Conservation (phyloP, 2,113 vertebrate species). For the Sinocyclocheilus grahami region DNA sequence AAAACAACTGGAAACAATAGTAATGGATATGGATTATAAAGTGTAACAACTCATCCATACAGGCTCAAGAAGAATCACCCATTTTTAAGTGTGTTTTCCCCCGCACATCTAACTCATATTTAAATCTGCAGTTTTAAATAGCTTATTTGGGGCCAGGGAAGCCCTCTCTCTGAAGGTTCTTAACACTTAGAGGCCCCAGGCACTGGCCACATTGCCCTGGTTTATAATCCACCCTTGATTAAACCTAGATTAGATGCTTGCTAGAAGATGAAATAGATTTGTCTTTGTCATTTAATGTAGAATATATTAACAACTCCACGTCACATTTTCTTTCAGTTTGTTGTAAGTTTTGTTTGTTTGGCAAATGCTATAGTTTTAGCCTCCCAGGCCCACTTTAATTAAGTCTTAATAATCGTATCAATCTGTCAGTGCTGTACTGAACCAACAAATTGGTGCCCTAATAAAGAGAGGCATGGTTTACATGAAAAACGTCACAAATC, state of each 20-base stretch:
- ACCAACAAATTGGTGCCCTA: not conserved
- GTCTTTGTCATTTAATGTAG: not conserved
- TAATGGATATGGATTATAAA: no score
- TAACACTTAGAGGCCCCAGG: no score
- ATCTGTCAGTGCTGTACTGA: not conserved
- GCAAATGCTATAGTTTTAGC: not conserved
- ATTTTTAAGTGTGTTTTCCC: no score
- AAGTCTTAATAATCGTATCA: not conserved
- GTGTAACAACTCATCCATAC: no score
- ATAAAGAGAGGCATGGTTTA: not conserved
- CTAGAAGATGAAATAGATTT: conserved; percentile 9
- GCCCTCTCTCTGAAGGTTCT: no score
- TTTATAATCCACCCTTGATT: not conserved
- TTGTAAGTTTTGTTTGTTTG: not conserved
- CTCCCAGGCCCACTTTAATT: not conserved
- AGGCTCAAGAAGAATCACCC: no score
- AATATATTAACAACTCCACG: not conserved
- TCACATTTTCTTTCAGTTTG: not conserved
- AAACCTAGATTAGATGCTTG: not conserved
- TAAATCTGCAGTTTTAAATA: no score
- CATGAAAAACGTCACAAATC: not conserved
- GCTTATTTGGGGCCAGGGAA: no score
- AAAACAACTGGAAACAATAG: no score
- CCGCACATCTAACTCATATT: no score
- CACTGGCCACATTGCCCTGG: not conserved